These are phyloP conservation scores for Bombus pascuorum DNA, from an alignment of 1,140 invertebrate genomes.

Conservation along the genomic window DNA sequence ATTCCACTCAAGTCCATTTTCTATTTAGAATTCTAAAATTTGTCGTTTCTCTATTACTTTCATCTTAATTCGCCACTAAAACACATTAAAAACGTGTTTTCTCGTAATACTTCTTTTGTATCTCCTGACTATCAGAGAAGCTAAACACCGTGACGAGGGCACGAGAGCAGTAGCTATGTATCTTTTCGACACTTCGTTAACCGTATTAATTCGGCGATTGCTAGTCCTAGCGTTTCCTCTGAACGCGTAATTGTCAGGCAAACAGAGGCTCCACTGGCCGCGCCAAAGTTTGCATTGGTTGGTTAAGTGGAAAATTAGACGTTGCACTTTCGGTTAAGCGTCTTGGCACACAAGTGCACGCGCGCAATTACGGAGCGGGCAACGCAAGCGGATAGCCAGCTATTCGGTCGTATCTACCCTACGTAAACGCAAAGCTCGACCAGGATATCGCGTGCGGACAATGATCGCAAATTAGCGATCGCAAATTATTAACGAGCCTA, in stretches of 20 bases:
- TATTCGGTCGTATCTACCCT: slow-evolving; percentile 48
- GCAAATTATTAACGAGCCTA: slow-evolving; percentile 65
- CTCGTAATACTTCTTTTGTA: background rate
- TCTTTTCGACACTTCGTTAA: background rate
- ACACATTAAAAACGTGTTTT: background rate
- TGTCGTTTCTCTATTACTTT: background rate
- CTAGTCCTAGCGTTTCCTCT: background rate
- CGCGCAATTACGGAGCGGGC: slow-evolving; percentile 55
- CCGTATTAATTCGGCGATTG: background rate
- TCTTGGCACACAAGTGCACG: slow-evolving; percentile 54
- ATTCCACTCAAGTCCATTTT: too few species aligned
- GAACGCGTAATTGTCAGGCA: slow-evolving; percentile 25
- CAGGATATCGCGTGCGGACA: slow-evolving; percentile 68
- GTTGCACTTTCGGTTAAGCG: slow-evolving; percentile 59
- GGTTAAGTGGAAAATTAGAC: slow-evolving; percentile 69
- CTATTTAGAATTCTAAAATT: too few species aligned
- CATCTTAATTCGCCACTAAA: too few species aligned
- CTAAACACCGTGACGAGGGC: background rate
- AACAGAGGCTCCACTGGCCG: slow-evolving; percentile 5
- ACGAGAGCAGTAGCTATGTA: background rate
- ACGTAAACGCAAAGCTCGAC: slow-evolving; percentile 7
- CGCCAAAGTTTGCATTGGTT: slow-evolving; percentile 56
- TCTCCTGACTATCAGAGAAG: background rate
- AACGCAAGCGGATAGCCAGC: slow-evolving; percentile 52
- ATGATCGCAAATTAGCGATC: slow-evolving; percentile 66